A percentile compares a stretch with the other conserved stretches of the same genome.
Conservation (phyloP, 2,113 vertebrate species). For the Thunnus maccoyii region DNA sequence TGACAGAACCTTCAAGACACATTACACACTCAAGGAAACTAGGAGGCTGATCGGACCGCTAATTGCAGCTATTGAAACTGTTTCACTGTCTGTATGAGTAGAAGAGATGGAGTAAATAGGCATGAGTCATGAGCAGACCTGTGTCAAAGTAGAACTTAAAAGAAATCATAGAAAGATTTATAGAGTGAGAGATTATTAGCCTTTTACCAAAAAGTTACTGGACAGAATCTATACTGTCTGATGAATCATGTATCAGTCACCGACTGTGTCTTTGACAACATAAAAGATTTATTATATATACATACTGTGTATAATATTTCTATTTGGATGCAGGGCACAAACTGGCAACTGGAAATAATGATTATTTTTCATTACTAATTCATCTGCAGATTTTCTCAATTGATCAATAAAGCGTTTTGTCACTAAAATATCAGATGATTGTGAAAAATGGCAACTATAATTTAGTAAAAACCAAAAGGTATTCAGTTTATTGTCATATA, state of each 20-base stretch:
- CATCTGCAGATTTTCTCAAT: not conserved
- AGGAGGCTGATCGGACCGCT: slow-evolving; percentile 21
- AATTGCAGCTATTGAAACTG: slow-evolving; percentile 45
- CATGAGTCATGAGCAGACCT: slow-evolving; percentile 12
- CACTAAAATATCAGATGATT: not conserved
- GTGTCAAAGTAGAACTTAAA: not conserved
- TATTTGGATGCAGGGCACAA: no score
- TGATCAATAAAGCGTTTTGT: not conserved
- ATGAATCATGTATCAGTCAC: not conserved
- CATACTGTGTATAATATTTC: no score
- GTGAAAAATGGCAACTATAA: no score
- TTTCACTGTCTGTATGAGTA: slow-evolving; percentile 4
- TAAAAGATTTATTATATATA: no score
- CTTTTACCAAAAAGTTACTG: not conserved
- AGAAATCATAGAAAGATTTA: not conserved
- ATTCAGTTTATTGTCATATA: no score
- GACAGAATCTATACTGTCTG: not conserved
- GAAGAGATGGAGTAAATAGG: slow-evolving; percentile 11
- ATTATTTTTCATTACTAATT: no score
- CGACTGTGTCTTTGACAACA: not conserved
- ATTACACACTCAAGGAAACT: slow-evolving; percentile 45
- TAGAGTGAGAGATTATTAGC: not conserved
- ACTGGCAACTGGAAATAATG: no score
- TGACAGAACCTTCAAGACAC: slow-evolving; percentile 64
- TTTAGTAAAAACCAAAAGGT: no score